Conservation (phyloP, 2,113 vertebrate genomes). For the Esox niger region DNA sequence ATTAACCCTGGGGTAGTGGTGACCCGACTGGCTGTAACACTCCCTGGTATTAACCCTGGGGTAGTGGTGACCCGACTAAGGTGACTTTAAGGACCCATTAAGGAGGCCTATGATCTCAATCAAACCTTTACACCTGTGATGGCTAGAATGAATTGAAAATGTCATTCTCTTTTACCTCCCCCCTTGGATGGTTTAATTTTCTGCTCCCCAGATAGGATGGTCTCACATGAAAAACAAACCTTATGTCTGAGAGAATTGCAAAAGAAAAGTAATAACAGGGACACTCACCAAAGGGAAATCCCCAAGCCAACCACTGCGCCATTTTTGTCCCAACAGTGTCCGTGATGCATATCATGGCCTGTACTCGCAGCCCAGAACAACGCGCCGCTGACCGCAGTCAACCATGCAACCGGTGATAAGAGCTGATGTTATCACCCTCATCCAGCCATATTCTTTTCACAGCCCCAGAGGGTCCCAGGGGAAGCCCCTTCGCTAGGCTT, state of each 20-base stretch:
- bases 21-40: too few relatives aligned
- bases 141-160: background rate
- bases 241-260: background rate
- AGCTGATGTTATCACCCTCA: slow-evolving; percentile 65
- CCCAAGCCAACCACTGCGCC: slow-evolving; percentile 46
- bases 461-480: too few relatives aligned
- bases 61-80: too few relatives aligned
- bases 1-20: too few relatives aligned
- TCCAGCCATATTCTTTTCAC: slow-evolving; percentile 10
- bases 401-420: slow-evolving; percentile 65
- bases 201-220: background rate
- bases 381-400: slow-evolving; percentile 59
- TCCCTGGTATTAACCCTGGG: too few relatives aligned
- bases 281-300: slow-evolving; percentile 39
- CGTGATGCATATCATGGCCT: slow-evolving; percentile 48
- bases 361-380: slow-evolving; percentile 53
- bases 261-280: slow-evolving; percentile 31
- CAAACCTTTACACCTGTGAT: background rate
- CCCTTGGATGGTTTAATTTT: background rate
- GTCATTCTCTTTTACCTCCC: background rate
- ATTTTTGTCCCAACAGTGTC: slow-evolving; percentile 40
- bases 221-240: too few relatives aligned
- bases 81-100: too few relatives aligned
- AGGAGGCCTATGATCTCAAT: too few relatives aligned
- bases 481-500: background rate